phyloP scores from a whole-genome alignment of 2,888 invertebrate genomes.

The Polyommatus icarus region DNA sequence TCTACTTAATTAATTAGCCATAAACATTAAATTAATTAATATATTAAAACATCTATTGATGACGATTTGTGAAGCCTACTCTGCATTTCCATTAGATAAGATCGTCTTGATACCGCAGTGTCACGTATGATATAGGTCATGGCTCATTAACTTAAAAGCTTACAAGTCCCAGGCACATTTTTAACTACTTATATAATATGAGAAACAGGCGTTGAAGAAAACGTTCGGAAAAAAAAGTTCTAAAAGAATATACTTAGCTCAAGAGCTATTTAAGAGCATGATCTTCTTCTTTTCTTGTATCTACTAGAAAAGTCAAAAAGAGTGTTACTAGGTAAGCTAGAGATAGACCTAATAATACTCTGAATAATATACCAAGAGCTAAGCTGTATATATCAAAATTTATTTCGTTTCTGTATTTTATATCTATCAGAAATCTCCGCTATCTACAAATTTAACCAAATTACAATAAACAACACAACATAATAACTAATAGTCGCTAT shows the following conservation, averaged over 20 bases:
- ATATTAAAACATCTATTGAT: not conserved
- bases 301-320: too few relatives aligned
- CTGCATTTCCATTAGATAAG: not conserved
- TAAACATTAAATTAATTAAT: too few relatives aligned
- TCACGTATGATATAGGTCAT: not conserved
- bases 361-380: too few relatives aligned
- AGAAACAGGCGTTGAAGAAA: not conserved
- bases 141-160: slow-evolving; percentile 6
- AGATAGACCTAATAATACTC: too few relatives aligned
- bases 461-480: not conserved
- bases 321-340: too few relatives aligned
- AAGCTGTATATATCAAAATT: too few relatives aligned
- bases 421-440: not conserved
- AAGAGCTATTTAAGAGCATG: too few relatives aligned
- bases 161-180: not conserved
- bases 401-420: not conserved
- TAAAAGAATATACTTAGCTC: too few relatives aligned
- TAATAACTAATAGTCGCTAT: not conserved
- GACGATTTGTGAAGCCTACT: not conserved
- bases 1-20: too few relatives aligned
- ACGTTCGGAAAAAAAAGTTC: too few relatives aligned
- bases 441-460: not conserved
- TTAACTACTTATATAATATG: not conserved
- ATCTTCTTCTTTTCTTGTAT: too few relatives aligned
- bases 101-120: not conserved